Conservation (phyloP, 92 coral and sea anemone species). For the Phenganax subtilis region DNA sequence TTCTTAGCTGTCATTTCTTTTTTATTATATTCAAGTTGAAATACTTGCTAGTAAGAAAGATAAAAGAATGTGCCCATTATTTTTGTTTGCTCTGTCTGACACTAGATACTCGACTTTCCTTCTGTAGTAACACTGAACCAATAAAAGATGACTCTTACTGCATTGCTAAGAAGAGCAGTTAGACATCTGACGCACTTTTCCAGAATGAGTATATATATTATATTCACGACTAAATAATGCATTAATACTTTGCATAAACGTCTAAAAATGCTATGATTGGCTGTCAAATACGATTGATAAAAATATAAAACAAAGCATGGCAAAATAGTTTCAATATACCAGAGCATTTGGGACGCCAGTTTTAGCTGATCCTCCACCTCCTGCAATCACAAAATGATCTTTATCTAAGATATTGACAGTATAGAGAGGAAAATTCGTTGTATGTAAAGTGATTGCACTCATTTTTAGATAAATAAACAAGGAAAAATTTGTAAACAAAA, state of each 20-base stretch:
- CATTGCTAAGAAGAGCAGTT: no score
- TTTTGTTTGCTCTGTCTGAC: no score
- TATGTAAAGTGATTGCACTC: slow-evolving; percentile 31
- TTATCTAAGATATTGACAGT: slow-evolving; percentile 85
- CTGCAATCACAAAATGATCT: slow-evolving; percentile 76
- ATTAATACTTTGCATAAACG: no score
- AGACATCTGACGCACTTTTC: no score
- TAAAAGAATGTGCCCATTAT: not conserved
- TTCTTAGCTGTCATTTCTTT: slow-evolving; percentile 64
- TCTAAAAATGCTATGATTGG: no score
- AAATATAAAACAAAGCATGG: not conserved
- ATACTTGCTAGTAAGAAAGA: slow-evolving; percentile 61
- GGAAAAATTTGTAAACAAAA: not conserved
- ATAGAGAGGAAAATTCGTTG: slow-evolving; percentile 88
- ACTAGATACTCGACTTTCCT: no score
- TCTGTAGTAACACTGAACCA: no score
- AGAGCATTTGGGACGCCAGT: slow-evolving; percentile 99
- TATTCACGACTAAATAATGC: no score
- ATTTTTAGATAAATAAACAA: slow-evolving; percentile 10
- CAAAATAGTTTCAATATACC: slow-evolving; percentile 47
- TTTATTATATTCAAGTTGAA: slow-evolving; percentile 60
- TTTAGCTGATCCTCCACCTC: slow-evolving; percentile 95
- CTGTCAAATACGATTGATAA: no score
- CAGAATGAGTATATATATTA: no score
- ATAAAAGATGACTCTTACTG: no score